Percentiles rank a stretch among this genome's conserved stretches.
Evolutionary conservation across 2,113 vertebrate species (phyloP).

Genomic region (Fulmarus glacialis): DNA sequence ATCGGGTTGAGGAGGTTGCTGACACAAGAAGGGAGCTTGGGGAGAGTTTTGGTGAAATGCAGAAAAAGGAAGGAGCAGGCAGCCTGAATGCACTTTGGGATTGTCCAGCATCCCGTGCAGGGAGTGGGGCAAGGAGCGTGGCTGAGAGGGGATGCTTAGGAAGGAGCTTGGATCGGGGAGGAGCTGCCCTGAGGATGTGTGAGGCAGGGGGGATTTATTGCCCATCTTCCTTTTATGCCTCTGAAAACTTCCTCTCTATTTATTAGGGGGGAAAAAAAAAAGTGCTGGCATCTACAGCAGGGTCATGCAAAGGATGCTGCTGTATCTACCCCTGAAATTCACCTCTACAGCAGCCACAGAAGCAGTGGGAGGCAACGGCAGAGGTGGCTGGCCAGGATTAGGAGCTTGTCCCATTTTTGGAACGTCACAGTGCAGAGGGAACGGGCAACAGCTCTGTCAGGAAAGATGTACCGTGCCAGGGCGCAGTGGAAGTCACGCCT

Average conservation of each 20-base stretch:
- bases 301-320: not conserved
- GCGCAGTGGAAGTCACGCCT: not conserved
- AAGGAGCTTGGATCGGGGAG: not conserved
- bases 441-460: not conserved
- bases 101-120: not conserved
- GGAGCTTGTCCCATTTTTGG: not conserved
- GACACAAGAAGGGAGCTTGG: not conserved
- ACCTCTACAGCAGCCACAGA: not conserved
- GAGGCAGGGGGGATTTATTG: not conserved
- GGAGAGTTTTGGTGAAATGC: not conserved
- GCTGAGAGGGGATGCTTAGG: not conserved
- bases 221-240: not conserved
- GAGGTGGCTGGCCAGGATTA: not conserved
- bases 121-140: not conserved
- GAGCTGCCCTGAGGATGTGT: rapidly evolving
- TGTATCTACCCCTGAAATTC: not conserved
- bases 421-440: not conserved
- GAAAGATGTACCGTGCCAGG: not conserved
- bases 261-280: not conserved
- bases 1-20: not conserved
- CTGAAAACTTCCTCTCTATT: not conserved
- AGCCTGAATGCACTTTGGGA: not conserved
- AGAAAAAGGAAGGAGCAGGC: not conserved
- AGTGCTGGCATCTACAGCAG: not conserved
- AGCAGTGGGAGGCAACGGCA: not conserved